Conservation (phyloP, 2,888 invertebrate genomes). For the Pilophorus perplexus region DNA sequence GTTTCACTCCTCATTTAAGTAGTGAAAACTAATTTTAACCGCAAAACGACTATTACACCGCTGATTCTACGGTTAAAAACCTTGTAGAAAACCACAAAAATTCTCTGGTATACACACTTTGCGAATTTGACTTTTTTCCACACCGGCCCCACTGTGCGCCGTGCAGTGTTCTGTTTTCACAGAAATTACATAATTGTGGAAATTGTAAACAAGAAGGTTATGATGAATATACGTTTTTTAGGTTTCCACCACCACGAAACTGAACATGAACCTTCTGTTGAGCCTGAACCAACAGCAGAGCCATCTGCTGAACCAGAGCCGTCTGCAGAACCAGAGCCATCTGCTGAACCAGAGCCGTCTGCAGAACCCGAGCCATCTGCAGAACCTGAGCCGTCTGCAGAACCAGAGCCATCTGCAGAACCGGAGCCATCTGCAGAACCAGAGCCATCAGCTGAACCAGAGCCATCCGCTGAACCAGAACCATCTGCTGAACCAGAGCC, state of each 20-base stretch:
- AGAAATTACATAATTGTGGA: too few species aligned
- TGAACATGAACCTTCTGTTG: constrained; percentile 45
- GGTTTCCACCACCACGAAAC: constrained; percentile 42
- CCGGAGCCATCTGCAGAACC: constrained; percentile 37
- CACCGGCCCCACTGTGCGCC: too few species aligned
- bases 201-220: too few species aligned
- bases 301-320: constrained; percentile 45
- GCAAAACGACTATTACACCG: too few species aligned
- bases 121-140: too few species aligned
- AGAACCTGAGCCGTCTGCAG: constrained; percentile 40
- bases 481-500: constrained; percentile 49
- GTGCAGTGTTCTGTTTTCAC: too few species aligned
- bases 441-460: constrained; percentile 46
- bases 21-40: too few species aligned
- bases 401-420: constrained; percentile 34
- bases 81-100: too few species aligned
- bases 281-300: constrained; percentile 46
- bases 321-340: constrained; percentile 47
- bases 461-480: constrained; percentile 46
- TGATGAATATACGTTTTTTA: too few species aligned
- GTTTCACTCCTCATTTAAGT: too few species aligned
- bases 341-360: constrained; percentile 47
- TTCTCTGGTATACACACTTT: too few species aligned
- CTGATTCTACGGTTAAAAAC: too few species aligned
- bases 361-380: constrained; percentile 42